Base-by-base conservation (phyloP, 2,113 vertebrate genomes). In the Zeus faber region DNA sequence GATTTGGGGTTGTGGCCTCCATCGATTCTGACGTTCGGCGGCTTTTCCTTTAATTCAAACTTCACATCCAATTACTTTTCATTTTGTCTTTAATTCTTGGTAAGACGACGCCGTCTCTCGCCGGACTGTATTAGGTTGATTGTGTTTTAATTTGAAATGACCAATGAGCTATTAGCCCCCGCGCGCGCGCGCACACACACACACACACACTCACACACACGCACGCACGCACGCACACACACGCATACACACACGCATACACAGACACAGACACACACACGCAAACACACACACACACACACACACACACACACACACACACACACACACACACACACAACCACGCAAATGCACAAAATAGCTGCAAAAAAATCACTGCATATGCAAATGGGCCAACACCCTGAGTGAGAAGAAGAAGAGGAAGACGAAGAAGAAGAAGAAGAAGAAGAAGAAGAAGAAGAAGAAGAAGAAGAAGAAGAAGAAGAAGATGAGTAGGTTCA, bases 51-150 rank as follows among this genome's bases (percentile, higher is more conserved):
- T 77, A 77, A 82, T 80, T 80, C 64, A 79, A 71, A 74, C 69
- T 82, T 83, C 81, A 82, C 76, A 82, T 80, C 70, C 81, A 80
- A 80, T 85, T 74, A 78, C 74, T 74, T 78, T 79, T 71, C 58
- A 80, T 74, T 74, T 75, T 52, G 72, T 76, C 81, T 82, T 72
- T 68, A 78, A 72, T 60, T 61, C 53, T 24, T 9, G 7, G 61
- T 73, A 71, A 61, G 61, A 61, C 49, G 70, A 72, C 74, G 54
- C 79, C 76, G 11, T 62, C 65, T 47, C 53, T 78, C 63, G 60
- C 56, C 58, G 49, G 51, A 44, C 77, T 54, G 64, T 57, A 68
- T 83, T 76, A 77, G 66, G 57, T n/a, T 54, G 74, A 76, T 74
- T 76, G 60, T 79, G 58, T 80, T 79, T 82, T 83, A 71, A 83